These are phyloP conservation scores for Halcyon badia DNA, from an alignment of 2,797 vertebrate genomes.

Conservation along the genomic window DNA sequence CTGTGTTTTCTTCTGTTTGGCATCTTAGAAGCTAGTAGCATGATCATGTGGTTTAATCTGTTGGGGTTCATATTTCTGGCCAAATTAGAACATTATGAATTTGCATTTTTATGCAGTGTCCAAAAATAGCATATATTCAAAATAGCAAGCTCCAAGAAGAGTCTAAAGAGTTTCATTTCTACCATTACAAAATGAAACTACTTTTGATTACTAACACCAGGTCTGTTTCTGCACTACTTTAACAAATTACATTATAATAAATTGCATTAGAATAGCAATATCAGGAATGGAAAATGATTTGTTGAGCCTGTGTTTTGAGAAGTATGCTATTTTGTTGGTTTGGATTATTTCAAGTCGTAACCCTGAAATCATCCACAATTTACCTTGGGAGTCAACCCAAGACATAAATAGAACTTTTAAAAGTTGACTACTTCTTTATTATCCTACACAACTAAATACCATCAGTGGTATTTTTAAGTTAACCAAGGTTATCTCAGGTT, in stretches of 20 bases:
- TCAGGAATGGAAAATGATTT: slow-evolving; percentile 21
- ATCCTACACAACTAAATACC: slow-evolving; percentile 45
- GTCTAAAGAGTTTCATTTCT: slow-evolving; percentile 20
- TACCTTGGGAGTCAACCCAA: slow-evolving; percentile 46
- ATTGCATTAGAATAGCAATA: slow-evolving; percentile 1
- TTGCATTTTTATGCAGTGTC: slow-evolving; percentile 52
- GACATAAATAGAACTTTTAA: slow-evolving; percentile 52
- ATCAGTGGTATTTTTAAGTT: slow-evolving; percentile 58
- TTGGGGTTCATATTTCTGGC: slow-evolving; percentile 44
- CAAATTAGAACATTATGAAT: slow-evolving; percentile 62
- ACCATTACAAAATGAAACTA: slow-evolving; percentile 53
- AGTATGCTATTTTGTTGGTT: slow-evolving; percentile 43
- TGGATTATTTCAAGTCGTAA: slow-evolving; percentile 52
- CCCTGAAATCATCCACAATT: slow-evolving; percentile 47
- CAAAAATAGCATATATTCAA: slow-evolving; percentile 65
- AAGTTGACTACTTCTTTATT: slow-evolving; percentile 43
- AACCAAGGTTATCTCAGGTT: slow-evolving; percentile 66
- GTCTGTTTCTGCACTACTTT: slow-evolving; percentile 31
- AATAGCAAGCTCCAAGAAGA: slow-evolving; percentile 9
- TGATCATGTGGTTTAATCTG: slow-evolving; percentile 56
- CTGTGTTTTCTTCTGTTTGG: slow-evolving; percentile 77
- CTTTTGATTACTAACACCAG: slow-evolving; percentile 1
- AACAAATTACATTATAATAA: slow-evolving; percentile 31
- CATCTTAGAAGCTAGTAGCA: slow-evolving; percentile 46
- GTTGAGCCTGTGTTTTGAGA: slow-evolving; percentile 38